Percentiles rank a stretch among this genome's conserved stretches.
Evolutionary conservation across 2,797 vertebrate genomes (phyloP).

Genomic region (Argya squamiceps): DNA sequence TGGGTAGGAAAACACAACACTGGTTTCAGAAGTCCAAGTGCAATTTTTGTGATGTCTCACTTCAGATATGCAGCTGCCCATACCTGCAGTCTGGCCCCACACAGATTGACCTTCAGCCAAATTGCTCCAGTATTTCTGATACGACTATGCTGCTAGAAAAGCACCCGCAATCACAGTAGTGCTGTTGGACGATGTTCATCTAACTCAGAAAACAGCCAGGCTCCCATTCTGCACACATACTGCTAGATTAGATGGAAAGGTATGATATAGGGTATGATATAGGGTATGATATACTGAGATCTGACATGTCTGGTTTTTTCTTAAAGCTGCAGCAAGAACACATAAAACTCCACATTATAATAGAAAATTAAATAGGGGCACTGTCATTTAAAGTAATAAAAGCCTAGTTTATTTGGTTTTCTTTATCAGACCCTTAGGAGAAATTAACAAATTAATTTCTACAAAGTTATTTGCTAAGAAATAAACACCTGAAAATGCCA

Average conservation of each 20-base stretch:
- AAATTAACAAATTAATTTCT: not conserved
- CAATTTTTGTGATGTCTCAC: not conserved
- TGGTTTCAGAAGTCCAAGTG: not conserved
- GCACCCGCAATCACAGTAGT: not conserved
- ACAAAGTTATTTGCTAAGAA: not conserved
- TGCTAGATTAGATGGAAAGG: not conserved
- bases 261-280: not conserved
- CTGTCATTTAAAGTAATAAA: not conserved
- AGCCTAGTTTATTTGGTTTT: not conserved
- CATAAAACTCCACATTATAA: not conserved
- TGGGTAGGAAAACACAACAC: not conserved
- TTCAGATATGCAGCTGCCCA: not conserved
- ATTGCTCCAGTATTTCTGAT: slow-evolving; percentile 4
- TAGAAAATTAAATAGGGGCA: not conserved
- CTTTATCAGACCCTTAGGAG: not conserved
- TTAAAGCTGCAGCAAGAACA: not conserved
- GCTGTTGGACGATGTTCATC: not conserved
- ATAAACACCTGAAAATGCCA: not conserved
- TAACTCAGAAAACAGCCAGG: not conserved
- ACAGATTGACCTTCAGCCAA: slow-evolving; percentile 1
- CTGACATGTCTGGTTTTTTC: not conserved
- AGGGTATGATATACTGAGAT: not conserved
- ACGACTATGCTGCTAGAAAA: not conserved
- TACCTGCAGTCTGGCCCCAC: not conserved
- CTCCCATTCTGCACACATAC: not conserved